phyloP scores from a whole-genome alignment of 2,888 invertebrate species.

The Caenorhabditis sp. region DNA sequence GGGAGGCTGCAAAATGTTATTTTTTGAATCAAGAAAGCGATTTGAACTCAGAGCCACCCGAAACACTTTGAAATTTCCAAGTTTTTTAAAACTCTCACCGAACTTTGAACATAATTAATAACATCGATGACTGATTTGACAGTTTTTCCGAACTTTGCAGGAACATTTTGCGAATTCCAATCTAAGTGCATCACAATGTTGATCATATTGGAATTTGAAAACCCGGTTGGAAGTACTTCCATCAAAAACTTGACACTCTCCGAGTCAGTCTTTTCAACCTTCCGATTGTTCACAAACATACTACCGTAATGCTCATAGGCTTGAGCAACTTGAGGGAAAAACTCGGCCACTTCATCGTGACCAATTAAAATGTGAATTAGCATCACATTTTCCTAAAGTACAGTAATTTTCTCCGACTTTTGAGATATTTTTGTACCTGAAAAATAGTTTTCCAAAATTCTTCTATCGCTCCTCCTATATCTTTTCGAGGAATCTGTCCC shows the following conservation, averaged over 20 bases:
- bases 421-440: no score
- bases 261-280: conserved; percentile 28
- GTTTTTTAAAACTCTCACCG: background rate
- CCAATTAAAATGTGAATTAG: conserved; percentile 29
- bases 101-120: conserved; percentile 27
- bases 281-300: conserved; percentile 39
- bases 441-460: conserved; percentile 33
- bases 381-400: conserved; percentile 8
- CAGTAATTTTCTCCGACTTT: no score
- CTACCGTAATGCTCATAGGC: conserved; percentile 22
- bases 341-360: conserved; percentile 20
- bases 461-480: conserved; percentile 8
- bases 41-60: no score
- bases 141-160: conserved; percentile 30
- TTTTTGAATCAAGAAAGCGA: background rate
- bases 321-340: conserved; percentile 17
- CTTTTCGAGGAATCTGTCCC: conserved; percentile 31
- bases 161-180: conserved; percentile 28
- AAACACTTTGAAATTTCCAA: no score
- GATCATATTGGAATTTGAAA: conserved; percentile 26
- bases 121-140: conserved; percentile 30
- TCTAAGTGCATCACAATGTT: conserved; percentile 20
- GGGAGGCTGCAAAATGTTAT: conserved; percentile 2
- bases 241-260: conserved; percentile 23
- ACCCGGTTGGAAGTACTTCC: conserved; percentile 29